These are phyloP conservation scores for Liasis olivaceus DNA, from an alignment of 2,797 vertebrate species.

Conservation along the genomic window DNA sequence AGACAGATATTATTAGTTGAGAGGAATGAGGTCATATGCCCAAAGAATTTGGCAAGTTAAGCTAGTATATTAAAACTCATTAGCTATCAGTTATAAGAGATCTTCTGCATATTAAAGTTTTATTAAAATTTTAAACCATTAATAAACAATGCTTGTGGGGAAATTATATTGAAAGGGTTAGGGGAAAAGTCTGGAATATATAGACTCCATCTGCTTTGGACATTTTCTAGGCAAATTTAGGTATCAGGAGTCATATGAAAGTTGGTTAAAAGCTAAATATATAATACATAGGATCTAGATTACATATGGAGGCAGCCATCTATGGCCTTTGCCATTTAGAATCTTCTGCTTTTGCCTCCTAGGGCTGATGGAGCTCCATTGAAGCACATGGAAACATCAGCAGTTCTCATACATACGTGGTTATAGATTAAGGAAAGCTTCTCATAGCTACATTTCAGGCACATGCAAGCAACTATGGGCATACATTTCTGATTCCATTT, in stretches of 20 bases:
- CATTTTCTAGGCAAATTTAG: background rate
- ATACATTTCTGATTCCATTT: background rate
- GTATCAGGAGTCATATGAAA: background rate
- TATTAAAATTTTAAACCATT: conserved; percentile 17
- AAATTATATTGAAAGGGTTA: background rate
- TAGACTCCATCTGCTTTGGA: too few relatives aligned
- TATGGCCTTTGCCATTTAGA: background rate
- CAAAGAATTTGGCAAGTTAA: background rate
- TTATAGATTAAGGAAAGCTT: background rate
- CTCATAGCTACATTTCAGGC: background rate
- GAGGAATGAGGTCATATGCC: background rate
- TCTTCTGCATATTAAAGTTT: conserved; percentile 37
- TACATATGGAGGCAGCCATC: background rate
- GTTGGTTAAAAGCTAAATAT: background rate
- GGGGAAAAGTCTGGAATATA: background rate
- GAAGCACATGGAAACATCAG: background rate
- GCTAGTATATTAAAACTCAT: background rate
- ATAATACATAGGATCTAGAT: too few relatives aligned
- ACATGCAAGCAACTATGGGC: background rate
- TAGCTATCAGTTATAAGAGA: background rate
- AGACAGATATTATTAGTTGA: background rate
- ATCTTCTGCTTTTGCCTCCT: background rate
- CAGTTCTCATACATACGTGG: background rate
- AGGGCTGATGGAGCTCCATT: background rate
- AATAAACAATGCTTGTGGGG: background rate